Base-by-base conservation (phyloP, 2,113 vertebrate genomes). In the Oxyruncus cristatus region DNA sequence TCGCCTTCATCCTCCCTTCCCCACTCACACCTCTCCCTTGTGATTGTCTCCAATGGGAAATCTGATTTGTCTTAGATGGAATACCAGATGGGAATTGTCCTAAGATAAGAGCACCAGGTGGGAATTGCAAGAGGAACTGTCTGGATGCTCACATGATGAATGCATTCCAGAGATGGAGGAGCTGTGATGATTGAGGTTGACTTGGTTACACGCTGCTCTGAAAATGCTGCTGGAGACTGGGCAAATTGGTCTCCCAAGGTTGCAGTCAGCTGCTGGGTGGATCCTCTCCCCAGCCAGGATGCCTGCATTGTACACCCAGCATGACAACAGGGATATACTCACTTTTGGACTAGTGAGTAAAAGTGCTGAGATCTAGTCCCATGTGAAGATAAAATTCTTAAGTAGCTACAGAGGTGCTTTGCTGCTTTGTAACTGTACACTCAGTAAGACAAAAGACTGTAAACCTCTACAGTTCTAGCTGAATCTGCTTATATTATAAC, bases 231-330 rank as follows among this genome's bases (percentile, higher is more conserved):
- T 76, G 55, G 21, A 55, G 47, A 32, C 26, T 44, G 8, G 15
- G 32, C 8, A 37, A 55, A 49, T 68, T 41, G 18, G 4, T 55
- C 66, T 83, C 28, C 20, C 30, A 55, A 56, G 49, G 17, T 23
- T 55, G 41, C 13, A 32, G 30, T 53, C 47, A 83, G 20, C 24
- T 55, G 55, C 26, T 70, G 30, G 14, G 21, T 41, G 8, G 16
- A 55, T 55, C 14, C 5, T 2, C 21, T 62, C 30, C 26, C 9
- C 0, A 0, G 5, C 14, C 32, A 30, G 47, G 55, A 11, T 0
- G 0, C 26, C 26, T 70, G 17, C 9, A 19, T 27, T 62, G 21
- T 55, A 63, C 10, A 42, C 63, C 26, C 30, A 62, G 14, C 47
- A 21, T 7, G 11, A 55, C 14, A 17, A 55, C 6, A 26, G 24